These are phyloP conservation scores for Loris lydekkerianus DNA, from an alignment of 2,797 vertebrate species.

Conservation along the genomic window DNA sequence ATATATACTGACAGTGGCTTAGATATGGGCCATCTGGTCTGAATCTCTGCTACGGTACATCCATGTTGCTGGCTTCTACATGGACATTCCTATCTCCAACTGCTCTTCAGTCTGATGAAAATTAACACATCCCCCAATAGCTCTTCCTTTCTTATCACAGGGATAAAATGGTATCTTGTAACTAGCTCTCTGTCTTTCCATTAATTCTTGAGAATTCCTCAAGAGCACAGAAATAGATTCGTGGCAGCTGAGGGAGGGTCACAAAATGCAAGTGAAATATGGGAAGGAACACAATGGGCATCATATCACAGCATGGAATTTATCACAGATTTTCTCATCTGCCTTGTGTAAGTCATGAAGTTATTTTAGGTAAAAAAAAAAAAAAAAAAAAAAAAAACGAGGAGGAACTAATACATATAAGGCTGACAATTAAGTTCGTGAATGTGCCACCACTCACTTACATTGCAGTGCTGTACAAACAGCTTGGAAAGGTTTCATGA, in stretches of 20 bases:
- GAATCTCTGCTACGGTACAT: background rate
- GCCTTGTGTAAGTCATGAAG: background rate
- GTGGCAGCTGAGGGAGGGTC: background rate
- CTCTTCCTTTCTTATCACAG: background rate
- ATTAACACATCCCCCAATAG: background rate
- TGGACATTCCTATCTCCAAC: background rate
- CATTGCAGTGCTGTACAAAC: too few species aligned
- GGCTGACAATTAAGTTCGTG: too few species aligned
- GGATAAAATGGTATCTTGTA: background rate
- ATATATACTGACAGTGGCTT: background rate
- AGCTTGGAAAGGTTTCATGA: too few species aligned
- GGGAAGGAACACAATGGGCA: background rate
- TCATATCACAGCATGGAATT: background rate
- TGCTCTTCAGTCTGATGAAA: background rate
- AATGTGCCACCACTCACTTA: too few species aligned
- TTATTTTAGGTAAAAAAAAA: background rate
- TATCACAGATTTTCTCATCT: background rate
- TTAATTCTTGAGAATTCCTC: background rate
- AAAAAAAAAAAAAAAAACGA: background rate
- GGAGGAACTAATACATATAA: background rate
- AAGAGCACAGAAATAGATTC: background rate
- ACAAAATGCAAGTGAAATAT: background rate
- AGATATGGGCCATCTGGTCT: background rate
- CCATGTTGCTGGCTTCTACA: background rate
- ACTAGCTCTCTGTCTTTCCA: background rate